phyloP scores from a whole-genome alignment of 2,113 vertebrate species.

The Hemibagrus wyckioides region DNA sequence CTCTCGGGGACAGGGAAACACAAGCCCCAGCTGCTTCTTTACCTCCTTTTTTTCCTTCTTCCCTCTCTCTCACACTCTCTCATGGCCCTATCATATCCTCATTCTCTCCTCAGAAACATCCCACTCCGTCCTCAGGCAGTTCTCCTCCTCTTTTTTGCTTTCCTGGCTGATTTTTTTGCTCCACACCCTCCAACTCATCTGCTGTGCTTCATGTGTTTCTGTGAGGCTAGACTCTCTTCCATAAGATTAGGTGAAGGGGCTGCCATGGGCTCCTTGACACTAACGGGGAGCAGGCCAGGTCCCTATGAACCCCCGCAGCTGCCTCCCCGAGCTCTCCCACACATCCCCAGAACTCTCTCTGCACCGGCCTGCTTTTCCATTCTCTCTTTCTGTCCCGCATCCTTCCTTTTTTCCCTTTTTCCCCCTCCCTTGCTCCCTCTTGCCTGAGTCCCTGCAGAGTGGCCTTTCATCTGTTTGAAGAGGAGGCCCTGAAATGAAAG shows the following conservation, averaged over 20 bases:
- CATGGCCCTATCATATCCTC: conserved; percentile 33
- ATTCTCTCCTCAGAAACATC: conserved; percentile 38
- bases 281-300: conserved; percentile 62
- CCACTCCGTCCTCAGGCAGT: conserved; percentile 39
- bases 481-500: conserved; percentile 77
- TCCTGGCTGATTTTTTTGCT: conserved; percentile 17
- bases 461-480: conserved; percentile 82
- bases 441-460: conserved; percentile 74
- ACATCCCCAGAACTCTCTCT: conserved; percentile 46
- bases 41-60: conserved; percentile 23
- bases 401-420: conserved; percentile 32
- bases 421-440: conserved; percentile 62
- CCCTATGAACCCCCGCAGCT: conserved; percentile 54
- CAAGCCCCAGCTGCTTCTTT: conserved; percentile 47
- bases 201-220: conserved; percentile 44
- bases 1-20: conserved; percentile 42
- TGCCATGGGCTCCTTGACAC: conserved; percentile 69
- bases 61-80: conserved; percentile 33
- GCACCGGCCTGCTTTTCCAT: conserved; percentile 64
- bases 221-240: conserved; percentile 56
- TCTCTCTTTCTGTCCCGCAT: conserved; percentile 53
- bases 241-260: conserved; percentile 57
- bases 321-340: conserved; percentile 49
- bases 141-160: conserved; percentile 22
- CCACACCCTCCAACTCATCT: conserved; percentile 41